A percentile compares a stretch with the other conserved stretches of the same genome.
Conservation (phyloP, 53 echinoderm and acorn worm species). For the Actinopyga echinites region DNA sequence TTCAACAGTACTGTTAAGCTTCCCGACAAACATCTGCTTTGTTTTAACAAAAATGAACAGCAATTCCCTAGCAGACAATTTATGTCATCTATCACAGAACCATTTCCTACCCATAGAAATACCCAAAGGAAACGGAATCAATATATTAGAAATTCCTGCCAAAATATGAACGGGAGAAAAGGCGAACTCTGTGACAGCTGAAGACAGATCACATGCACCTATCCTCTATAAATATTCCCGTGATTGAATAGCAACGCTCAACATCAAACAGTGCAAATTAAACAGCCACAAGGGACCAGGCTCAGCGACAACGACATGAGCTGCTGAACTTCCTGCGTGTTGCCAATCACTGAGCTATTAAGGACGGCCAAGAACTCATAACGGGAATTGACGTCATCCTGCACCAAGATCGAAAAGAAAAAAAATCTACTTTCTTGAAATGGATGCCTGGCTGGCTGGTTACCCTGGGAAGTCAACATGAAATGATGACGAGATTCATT, state of each 20-base stretch:
- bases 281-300: conserved; percentile 30
- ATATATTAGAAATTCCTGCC: conserved; percentile 15
- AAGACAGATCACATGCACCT: conserved; percentile 13
- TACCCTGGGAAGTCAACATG: conserved; percentile 4
- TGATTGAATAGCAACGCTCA: conserved; percentile 36
- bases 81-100: too few species aligned
- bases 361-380: conserved; percentile 1
- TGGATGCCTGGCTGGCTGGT: background rate
- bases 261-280: conserved; percentile 39
- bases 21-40: too few species aligned
- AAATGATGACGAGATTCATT: background rate
- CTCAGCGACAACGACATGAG: conserved; percentile 17
- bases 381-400: conserved; percentile 27
- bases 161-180: background rate
- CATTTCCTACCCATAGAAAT: too few species aligned
- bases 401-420: background rate
- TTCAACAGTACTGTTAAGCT: too few species aligned
- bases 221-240: conserved; percentile 31
- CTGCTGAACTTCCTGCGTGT: conserved; percentile 15
- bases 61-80: too few species aligned
- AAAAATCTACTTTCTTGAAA: background rate
- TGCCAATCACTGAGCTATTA: conserved; percentile 36
- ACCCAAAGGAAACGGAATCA: conserved; percentile 5
- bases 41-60: too few species aligned
- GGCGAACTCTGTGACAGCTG: background rate